Percentiles rank a stretch among this genome's conserved stretches.
Evolutionary conservation across 2,888 invertebrate species (phyloP).

Genomic region (Clistopyga incitator): DNA sequence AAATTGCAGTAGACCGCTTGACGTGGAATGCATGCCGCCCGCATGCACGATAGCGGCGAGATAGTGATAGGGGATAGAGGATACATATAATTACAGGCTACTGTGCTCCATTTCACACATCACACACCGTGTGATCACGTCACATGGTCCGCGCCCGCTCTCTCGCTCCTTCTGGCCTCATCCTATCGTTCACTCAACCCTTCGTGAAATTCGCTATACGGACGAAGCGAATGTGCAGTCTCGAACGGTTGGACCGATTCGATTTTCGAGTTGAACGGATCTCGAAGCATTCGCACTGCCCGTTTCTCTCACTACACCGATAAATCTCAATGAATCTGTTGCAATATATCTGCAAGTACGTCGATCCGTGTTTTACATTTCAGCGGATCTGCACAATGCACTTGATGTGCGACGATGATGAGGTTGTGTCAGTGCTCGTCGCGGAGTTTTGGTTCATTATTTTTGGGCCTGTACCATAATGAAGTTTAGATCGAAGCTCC

Average conservation of each 20-base stretch:
- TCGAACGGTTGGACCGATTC: constrained; percentile 63
- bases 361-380: constrained; percentile 62
- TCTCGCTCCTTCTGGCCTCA: constrained; percentile 29
- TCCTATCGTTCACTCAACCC: constrained; percentile 31
- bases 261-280: constrained; percentile 65
- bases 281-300: constrained; percentile 52
- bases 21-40: too few species aligned
- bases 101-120: constrained; percentile 81
- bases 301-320: constrained; percentile 40
- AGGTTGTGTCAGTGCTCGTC: neutral
- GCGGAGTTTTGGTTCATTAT: neutral
- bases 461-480: neutral
- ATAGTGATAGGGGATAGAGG: constrained; percentile 59
- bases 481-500: too few species aligned
- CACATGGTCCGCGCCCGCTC: constrained; percentile 67
- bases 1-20: too few species aligned
- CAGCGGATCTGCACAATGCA: constrained; percentile 30
- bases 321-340: constrained; percentile 61
- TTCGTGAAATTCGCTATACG: neutral
- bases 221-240: constrained; percentile 59
- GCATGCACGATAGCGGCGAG: constrained; percentile 30
- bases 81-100: constrained; percentile 71
- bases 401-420: neutral
- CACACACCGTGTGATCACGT: constrained; percentile 80
- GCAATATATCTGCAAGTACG: constrained; percentile 50